A percentile compares a stretch with the other conserved stretches of the same genome.
Conservation (phyloP, 2,797 vertebrate genomes). For the Liparis tanakae region DNA sequence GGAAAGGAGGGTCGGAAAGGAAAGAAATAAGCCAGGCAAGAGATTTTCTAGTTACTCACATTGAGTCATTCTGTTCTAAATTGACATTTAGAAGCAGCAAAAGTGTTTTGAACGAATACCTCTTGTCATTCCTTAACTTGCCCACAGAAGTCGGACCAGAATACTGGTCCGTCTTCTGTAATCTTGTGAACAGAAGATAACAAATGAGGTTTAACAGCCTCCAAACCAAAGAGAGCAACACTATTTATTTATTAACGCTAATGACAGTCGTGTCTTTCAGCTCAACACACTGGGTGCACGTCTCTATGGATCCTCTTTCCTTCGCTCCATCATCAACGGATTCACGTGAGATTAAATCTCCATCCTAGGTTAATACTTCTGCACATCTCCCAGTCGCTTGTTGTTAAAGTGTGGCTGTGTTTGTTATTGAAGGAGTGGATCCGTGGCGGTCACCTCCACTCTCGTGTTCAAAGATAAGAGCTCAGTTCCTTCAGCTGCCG, state of each 20-base stretch:
- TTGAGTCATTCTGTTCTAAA: not conserved
- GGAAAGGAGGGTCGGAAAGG: too few species aligned
- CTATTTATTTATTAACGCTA: too few species aligned
- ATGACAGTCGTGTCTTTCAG: too few species aligned
- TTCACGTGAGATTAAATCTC: conserved; percentile 53
- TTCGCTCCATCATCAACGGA: conserved; percentile 28
- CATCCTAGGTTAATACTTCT: not conserved
- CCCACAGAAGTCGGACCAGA: too few species aligned
- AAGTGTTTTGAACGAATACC: not conserved
- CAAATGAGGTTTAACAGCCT: not conserved
- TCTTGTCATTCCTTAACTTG: too few species aligned
- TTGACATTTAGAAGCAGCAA: not conserved
- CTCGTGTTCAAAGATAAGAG: conserved; percentile 27
- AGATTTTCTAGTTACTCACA: too few species aligned
- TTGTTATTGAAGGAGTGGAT: conserved; percentile 53
- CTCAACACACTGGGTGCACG: conserved; percentile 18
- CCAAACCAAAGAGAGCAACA: not conserved
- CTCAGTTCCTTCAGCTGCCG: conserved; percentile 32
- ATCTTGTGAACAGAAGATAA: not conserved
- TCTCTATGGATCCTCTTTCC: conserved; percentile 17
- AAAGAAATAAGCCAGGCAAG: too few species aligned
- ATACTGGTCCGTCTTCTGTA: too few species aligned
- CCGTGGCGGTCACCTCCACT: conserved; percentile 31
- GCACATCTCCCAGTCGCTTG: not conserved
- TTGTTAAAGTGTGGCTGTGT: conserved; percentile 3